phyloP scores from a whole-genome alignment of 2,888 invertebrate species.

The Drosophila sordidula region DNA sequence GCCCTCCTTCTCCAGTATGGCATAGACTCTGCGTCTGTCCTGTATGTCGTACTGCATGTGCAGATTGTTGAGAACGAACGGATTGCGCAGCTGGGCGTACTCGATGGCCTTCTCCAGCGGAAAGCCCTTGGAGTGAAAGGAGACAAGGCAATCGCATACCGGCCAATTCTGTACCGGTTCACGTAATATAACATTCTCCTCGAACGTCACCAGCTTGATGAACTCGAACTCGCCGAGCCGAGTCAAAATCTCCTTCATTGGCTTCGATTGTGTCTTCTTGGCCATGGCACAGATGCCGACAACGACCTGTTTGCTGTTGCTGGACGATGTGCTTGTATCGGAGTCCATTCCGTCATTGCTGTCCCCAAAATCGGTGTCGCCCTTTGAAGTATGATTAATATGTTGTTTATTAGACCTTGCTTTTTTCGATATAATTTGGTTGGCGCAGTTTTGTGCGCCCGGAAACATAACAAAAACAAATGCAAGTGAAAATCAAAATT shows the following conservation, averaged over 20 bases:
- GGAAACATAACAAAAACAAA: neutral
- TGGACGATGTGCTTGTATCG: slow-evolving; percentile 86
- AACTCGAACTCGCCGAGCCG: slow-evolving; percentile 98
- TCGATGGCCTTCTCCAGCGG: slow-evolving; percentile 98
- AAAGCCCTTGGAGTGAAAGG: slow-evolving; percentile 99
- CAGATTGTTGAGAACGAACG: slow-evolving; percentile 99
- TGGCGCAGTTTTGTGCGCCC: neutral
- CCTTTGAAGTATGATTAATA: slow-evolving; percentile 85
- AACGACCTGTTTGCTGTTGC: slow-evolving; percentile 94
- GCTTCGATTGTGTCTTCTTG: slow-evolving; percentile 99
- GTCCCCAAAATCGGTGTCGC: slow-evolving; percentile 92
- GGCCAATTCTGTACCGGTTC: slow-evolving; percentile 99
- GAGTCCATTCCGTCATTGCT: slow-evolving; percentile 86
- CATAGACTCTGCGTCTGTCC: slow-evolving; percentile 97
- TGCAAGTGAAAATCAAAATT: neutral
- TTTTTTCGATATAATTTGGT: neutral
- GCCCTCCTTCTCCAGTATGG: slow-evolving; percentile 96
- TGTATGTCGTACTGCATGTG: slow-evolving; percentile 99
- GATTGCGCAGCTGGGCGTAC: slow-evolving; percentile 96
- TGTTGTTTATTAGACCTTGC: neutral
- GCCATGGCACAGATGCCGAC: slow-evolving; percentile 99
- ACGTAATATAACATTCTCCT: slow-evolving; percentile 98
- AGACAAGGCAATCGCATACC: slow-evolving; percentile 97
- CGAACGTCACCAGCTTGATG: slow-evolving; percentile 97
- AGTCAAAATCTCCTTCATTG: slow-evolving; percentile 99